These are phyloP conservation scores for Dolichallabes microphthalmus DNA, from an alignment of 2,113 vertebrate species.

Conservation along the genomic window DNA sequence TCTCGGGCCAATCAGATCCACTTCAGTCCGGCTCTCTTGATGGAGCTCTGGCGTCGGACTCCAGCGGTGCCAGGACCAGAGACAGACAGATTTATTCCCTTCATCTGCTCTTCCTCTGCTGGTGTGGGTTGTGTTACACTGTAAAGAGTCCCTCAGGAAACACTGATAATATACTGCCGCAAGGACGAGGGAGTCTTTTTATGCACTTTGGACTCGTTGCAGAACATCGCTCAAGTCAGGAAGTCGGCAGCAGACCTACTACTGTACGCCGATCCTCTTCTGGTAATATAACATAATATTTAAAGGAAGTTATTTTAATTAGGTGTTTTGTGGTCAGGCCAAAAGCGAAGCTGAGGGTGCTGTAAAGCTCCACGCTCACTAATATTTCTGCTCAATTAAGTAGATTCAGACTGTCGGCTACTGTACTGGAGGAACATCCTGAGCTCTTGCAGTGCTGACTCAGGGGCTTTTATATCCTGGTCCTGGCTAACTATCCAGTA, in stretches of 20 bases:
- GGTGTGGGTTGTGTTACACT: slow-evolving; percentile 64
- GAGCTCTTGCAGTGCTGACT: not conserved
- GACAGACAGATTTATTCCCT: slow-evolving; percentile 66
- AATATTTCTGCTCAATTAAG: not conserved
- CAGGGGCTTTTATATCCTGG: not conserved
- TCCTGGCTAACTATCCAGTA: not conserved
- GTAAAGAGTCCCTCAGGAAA: slow-evolving; percentile 60
- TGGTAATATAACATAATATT: not conserved
- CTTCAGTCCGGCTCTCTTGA: not conserved
- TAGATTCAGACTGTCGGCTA: not conserved
- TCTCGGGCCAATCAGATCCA: slow-evolving; percentile 34
- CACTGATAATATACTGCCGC: slow-evolving; percentile 58
- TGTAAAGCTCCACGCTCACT: not conserved
- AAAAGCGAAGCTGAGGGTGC: not conserved
- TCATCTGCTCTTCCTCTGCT: slow-evolving; percentile 68
- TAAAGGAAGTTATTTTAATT: not conserved
- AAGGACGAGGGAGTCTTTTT: slow-evolving; percentile 61
- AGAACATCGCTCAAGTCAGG: slow-evolving; percentile 30
- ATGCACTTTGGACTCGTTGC: slow-evolving; percentile 48
- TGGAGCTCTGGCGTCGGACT: slow-evolving; percentile 58
- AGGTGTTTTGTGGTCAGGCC: not conserved
- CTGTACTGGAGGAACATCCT: not conserved
- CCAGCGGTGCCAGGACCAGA: slow-evolving; percentile 58
- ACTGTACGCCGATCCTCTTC: not conserved
- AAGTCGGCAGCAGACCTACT: not conserved